Evolutionary conservation across 2,113 vertebrate species (phyloP), one percentile per base, ranked within the genome.

Genomic region (Porphyrio hochstetteri): DNA sequence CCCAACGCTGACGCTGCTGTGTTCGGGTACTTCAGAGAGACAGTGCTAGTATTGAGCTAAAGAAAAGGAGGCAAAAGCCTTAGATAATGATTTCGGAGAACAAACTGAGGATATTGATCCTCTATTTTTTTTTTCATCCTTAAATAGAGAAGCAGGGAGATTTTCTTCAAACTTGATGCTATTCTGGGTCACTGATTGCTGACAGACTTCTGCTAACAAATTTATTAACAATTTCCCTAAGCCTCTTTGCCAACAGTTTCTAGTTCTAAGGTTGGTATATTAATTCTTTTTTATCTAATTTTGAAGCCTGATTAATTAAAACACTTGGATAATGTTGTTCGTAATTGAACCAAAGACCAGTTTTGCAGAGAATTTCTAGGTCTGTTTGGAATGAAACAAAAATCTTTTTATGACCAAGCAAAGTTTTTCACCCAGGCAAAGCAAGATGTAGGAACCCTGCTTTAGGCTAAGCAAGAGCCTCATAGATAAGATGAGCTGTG

Each of bases 1-100:
- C 48, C 36, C 19, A 33, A 7, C 1, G 3, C 59, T 86, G 11
- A 10, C 2, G 1, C 17, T 35, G 28, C 0, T 35, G 23, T 21
- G 24, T 38, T 35, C 56, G 48, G 18, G 15, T 29, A 27, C 59
- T 72, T 61, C 50, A n/a, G 59, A 68, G 44, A 29, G 25, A 10
- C 44, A 31, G 14, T 46, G 67, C 20, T 16, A 12, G 25, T 28
- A 2, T 0, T 52, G 31, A 86, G 24, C 33, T 40, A 4, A 55
- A 13, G 11, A 29, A 82, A 69, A n/a, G 38, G 25, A 50, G 29
- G 15, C 23, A 89, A 52, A 77, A 79, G 16, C 57, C 25, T 48
- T 64, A 60, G 46, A 24, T 69, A 29, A 28, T 67, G 14, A 19
- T 46, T 70, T 86, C 31, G 56, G 64, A 78, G 52, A 38, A 68